A percentile compares a stretch with the other conserved stretches of the same genome.
Conservation (phyloP, 2,888 invertebrate species). For the Bombylius major region DNA sequence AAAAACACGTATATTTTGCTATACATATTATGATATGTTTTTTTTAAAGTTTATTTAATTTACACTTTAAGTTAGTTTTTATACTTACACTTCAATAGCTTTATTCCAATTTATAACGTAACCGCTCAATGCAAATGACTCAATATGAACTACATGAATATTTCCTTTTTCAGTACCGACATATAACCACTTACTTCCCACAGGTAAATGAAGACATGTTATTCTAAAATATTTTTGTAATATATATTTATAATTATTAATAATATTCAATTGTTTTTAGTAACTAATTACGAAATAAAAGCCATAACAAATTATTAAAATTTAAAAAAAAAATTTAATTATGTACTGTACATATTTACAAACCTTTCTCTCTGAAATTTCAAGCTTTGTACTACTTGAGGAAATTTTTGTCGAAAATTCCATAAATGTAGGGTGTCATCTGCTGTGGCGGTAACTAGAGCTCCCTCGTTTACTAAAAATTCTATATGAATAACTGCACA, state of each 20-base stretch:
- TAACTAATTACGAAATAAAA: too few species aligned
- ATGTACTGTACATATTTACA: conserved; percentile 21
- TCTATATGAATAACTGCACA: conserved; percentile 69
- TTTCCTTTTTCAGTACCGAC: conserved; percentile 97
- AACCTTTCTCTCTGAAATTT: conserved; percentile 96
- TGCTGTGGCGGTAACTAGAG: conserved; percentile 85
- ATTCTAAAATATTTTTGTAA: conserved; percentile 49
- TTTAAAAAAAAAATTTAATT: too few species aligned
- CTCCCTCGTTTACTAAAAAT: conserved; percentile 96
- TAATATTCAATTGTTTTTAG: neutral
- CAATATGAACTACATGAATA: conserved; percentile 93
- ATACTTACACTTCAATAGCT: conserved; percentile 95
- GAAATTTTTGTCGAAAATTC: conserved; percentile 90
- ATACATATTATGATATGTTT: too few species aligned
- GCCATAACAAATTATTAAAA: too few species aligned
- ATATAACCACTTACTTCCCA: conserved; percentile 97
- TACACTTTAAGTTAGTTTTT: too few species aligned
- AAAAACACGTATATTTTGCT: too few species aligned
- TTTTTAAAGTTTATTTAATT: too few species aligned
- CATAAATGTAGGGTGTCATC: conserved; percentile 95
- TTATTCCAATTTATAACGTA: conserved; percentile 99
- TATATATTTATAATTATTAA: neutral
- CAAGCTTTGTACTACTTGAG: conserved; percentile 90
- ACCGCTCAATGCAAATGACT: conserved; percentile 89
- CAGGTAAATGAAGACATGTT: conserved; percentile 86